Evolutionary conservation across 2,888 invertebrate genomes (phyloP), one percentile per base, ranked within the genome.

Genomic region (Phanerotoma sp.): DNA sequence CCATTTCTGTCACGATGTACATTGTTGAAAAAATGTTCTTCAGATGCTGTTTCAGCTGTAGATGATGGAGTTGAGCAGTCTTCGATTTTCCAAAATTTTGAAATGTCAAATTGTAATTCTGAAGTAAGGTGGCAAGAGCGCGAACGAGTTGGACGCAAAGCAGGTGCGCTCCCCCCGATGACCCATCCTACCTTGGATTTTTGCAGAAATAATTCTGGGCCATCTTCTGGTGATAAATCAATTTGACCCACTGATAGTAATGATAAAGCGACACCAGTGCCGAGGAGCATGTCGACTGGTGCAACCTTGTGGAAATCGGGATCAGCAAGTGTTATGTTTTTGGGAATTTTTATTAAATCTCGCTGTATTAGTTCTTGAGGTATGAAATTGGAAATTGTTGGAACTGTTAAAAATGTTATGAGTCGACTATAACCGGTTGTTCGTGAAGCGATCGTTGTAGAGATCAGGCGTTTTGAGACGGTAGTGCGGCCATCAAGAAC

Each of bases 141-240:
- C n/a, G 13, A 21, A 15, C 10, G 33, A 15, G 25, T n/a, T 21
- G 4, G 13, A 21, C 35, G 21, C 7, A 4, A 15, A 11, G 40
- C 13, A 5, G 53, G 32, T 15, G 10, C 30, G 33, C 30, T 11
- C 30, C 49, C 54, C 1, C 54, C 50, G 40, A 50, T 50, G 15
- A 63, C 33, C 58, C 63, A 64, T 5, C 62, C 62, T 3, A 64
- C 30, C 4, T 16, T 40, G 1, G 62, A 60, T 15, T 63, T 62
- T 22, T n/a, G n/a, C n/a, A n/a, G n/a, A n/a, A n/a, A n/a, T n/a
- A n/a, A n/a, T n/a, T n/a, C n/a, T n/a, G n/a, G 61, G 62, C 40
- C 33, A 10, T 20, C 16, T 13, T 15, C 13, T 32, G 7, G 1
- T 1, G 56, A 48, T 1, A 62, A 16, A 40, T 55, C 44, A 2